Evolutionary conservation across 2,797 vertebrate genomes (phyloP), one percentile per base, ranked within the genome.

Genomic region (Leuciscus waleckii): DNA sequence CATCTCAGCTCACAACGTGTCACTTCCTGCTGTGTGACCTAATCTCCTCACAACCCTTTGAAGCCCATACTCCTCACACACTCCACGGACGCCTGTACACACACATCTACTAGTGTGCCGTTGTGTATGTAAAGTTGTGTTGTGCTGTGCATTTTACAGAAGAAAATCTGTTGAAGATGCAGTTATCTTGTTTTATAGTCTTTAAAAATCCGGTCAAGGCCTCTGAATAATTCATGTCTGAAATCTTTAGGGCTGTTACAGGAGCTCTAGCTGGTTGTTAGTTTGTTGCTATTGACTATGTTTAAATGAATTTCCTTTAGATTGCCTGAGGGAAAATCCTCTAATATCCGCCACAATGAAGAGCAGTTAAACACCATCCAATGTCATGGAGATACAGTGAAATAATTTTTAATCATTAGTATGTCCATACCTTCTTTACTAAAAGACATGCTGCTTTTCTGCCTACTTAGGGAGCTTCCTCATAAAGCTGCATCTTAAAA

Each of bases 11-110:
- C 58, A 68, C 58, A 56, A 17, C 43, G n/a, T 79, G 75, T 83
- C 90, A 91, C 91, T 93, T 88, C 85, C 87, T 74, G 51, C 65
- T 69, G 63, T 80, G 63, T 85, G 74, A 79, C 83, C 80, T 85
- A 77, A 84, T 84, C 75, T 84, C 75, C 75, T 56, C 54, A 70
- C 39, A 58, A 41, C 17, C 39, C 65, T 70, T 84, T 79, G 39
- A 70, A 79, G 26, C 67, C 82, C 23, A 68, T 67, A 51, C 17
- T 41, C 79, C 46, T 9, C 35, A 39, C 37, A 79, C 8, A 13
- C 35, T 69, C n/a, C 51, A 81, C 10, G 3, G 17, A 81, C 19
- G 39, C 29, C 19, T 75, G 81, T 29, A 54, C 43, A 7, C 71
- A 68, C n/a, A 77, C 77, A 63, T 43, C n/a, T 70, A 3, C 35